Conservation (phyloP, 2,797 vertebrate genomes). For the Spinus pinus region DNA sequence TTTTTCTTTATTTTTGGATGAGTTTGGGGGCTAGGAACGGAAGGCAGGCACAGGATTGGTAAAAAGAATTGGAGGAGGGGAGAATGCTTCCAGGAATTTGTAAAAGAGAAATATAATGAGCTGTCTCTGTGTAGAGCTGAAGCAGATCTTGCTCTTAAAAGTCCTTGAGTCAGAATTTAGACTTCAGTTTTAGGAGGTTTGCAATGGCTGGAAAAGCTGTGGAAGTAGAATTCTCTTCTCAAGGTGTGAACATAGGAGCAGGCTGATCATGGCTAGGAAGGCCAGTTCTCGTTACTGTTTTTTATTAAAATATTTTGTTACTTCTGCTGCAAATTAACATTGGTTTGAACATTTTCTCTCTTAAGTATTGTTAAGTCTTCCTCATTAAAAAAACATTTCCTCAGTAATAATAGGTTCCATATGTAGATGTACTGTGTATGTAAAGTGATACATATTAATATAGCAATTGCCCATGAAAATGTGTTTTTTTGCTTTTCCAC, state of each 20-base stretch:
- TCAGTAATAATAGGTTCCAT: slow-evolving; percentile 49
- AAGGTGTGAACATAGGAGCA: neutral
- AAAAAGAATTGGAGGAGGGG: neutral
- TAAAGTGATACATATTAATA: slow-evolving; percentile 46
- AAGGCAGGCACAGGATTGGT: neutral
- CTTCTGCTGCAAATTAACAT: slow-evolving; percentile 44
- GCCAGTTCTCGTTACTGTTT: neutral
- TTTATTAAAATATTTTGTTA: slow-evolving; percentile 44
- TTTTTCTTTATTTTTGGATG: neutral
- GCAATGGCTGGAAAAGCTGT: neutral
- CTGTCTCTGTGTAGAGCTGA: neutral
- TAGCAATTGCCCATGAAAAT: slow-evolving; percentile 5
- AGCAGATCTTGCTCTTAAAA: neutral
- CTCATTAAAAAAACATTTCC: slow-evolving; percentile 63
- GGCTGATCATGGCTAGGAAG: neutral
- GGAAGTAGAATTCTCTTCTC: neutral
- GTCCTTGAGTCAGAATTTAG: neutral
- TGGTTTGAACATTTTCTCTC: slow-evolving; percentile 59
- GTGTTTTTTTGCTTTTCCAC: slow-evolving; percentile 18
- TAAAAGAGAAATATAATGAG: neutral
- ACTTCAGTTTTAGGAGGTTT: neutral
- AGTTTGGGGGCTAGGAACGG: neutral
- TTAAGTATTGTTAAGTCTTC: slow-evolving; percentile 57
- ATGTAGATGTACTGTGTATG: slow-evolving; percentile 5
- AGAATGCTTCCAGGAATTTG: neutral